phyloP scores from a whole-genome alignment of 35 echinoderm and acorn worm species.

The Nesometra sesokonis region DNA sequence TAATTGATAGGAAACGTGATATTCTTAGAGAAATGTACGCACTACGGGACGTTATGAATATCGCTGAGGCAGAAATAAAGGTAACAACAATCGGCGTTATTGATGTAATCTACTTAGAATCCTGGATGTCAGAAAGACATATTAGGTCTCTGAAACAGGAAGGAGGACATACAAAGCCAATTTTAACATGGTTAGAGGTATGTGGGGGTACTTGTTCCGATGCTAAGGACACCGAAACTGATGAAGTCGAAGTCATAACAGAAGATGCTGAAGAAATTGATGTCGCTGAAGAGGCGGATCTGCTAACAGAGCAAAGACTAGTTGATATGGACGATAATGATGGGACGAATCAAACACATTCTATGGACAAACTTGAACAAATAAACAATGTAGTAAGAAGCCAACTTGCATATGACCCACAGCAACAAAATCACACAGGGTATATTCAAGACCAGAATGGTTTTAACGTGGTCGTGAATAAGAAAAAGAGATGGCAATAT shows the following conservation, averaged over 20 bases:
- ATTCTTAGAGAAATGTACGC: neutral
- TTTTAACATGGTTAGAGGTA: neutral
- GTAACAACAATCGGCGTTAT: neutral
- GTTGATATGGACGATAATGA: conserved; percentile 39
- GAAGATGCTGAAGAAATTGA: neutral
- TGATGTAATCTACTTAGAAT: neutral
- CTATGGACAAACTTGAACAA: conserved; percentile 32
- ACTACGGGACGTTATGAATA: neutral
- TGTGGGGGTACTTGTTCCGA: neutral
- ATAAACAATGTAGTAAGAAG: neutral
- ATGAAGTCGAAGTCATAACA: neutral
- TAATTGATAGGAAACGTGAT: neutral
- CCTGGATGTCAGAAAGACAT: neutral
- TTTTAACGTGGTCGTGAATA: neutral
- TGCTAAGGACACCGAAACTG: neutral
- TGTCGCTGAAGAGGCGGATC: neutral
- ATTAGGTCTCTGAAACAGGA: neutral
- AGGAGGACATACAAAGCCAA: neutral
- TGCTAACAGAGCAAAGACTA: neutral
- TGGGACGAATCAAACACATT: conserved; percentile 15
- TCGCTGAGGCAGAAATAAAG: neutral
- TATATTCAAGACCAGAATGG: neutral
- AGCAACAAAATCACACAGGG: too few relatives aligned
- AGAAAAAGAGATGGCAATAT: neutral
- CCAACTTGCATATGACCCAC: too few relatives aligned